Percentiles rank a stretch among this genome's conserved stretches.
phyloP scores from a whole-genome alignment of 2,797 vertebrate species.

The Mormyrus proboscirostris region DNA sequence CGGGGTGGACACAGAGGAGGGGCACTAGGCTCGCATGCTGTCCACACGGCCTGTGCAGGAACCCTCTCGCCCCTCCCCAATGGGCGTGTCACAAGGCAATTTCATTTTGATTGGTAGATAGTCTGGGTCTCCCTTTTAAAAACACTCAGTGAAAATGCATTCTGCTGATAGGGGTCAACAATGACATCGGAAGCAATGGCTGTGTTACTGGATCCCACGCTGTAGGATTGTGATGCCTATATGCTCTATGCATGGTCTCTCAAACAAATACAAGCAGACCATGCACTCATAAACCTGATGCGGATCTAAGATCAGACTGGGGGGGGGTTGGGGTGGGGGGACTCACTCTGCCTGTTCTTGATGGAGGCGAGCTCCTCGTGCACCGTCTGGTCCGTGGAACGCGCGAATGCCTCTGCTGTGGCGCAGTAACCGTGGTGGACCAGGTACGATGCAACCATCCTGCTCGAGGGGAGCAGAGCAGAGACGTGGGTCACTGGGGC shows the following conservation, averaged over 20 bases:
- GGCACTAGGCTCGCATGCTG: neutral
- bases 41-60: neutral
- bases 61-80: neutral
- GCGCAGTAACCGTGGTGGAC: conserved; percentile 96
- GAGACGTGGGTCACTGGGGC: neutral
- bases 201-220: neutral
- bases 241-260: neutral
- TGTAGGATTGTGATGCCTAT: neutral
- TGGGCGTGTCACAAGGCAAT: neutral
- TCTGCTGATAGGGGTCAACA: neutral
- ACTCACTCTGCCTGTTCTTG: conserved; percentile 96
- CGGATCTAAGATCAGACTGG: neutral
- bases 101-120: neutral
- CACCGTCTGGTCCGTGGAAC: conserved; percentile 91
- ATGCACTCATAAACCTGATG: neutral
- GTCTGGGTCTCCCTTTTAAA: neutral
- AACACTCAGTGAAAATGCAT: neutral
- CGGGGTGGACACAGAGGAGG: too few species aligned
- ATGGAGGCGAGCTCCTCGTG: conserved; percentile 96
- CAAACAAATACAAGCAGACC: neutral
- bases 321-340: too few species aligned
- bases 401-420: conserved; percentile 89
- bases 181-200: neutral
- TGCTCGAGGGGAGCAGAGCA: conserved; percentile 37
- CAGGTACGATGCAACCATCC: conserved; percentile 95